Base-by-base conservation (phyloP, 2,888 invertebrate genomes). In the Embidobia sp. region DNA sequence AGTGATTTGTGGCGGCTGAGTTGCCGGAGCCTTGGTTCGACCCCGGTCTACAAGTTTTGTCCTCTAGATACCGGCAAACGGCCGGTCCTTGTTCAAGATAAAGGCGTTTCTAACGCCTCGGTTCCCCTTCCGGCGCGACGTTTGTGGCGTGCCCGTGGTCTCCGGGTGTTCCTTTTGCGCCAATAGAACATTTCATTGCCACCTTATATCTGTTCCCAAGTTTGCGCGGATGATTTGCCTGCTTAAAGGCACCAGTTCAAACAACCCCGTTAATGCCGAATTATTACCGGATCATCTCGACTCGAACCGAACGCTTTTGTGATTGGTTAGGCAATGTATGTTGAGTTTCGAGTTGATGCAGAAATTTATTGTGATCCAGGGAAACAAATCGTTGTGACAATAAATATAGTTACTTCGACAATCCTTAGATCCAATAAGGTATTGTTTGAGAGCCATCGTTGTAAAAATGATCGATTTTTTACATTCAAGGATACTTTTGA, bases 1-100 rank as follows among this genome's bases (percentile, higher is more conserved):
- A 81, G 85, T 88, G 88, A 88, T 88, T 88, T 88, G 87, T 88
- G 83, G 88, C 80, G 83, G 82, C 81, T 78, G 81, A 85, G 82
- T 83, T 80, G 72, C 79, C 40, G 55, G 27, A 48, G 64, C 59
- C 78, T 79, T 73, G 72, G 80, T 79, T 76, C 78, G 83, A 81
- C 83, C 79, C 77, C 79, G 78, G 84, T 83, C 83, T 84, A 81
- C 83, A 83, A 67, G 55, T 69, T 75, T 84, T 81, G 79, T 81
- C 79, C 79, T 73, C 69, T 78, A 79, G 82, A 84, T 84, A 82
- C 78, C 74, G 79, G 81, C 79, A 81, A 73, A 81, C 80, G 82
- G 78, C 77, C 78, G 80, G 80, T 82, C 77, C 81, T 73, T 51
- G 74, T 74, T 77, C 73, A 63, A 80, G 83, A 85, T 84, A 84